Evolutionary conservation across 92 coral and sea anemone species (phyloP), one percentile per base, ranked within the genome.

Genomic region (Siderastrea siderea): DNA sequence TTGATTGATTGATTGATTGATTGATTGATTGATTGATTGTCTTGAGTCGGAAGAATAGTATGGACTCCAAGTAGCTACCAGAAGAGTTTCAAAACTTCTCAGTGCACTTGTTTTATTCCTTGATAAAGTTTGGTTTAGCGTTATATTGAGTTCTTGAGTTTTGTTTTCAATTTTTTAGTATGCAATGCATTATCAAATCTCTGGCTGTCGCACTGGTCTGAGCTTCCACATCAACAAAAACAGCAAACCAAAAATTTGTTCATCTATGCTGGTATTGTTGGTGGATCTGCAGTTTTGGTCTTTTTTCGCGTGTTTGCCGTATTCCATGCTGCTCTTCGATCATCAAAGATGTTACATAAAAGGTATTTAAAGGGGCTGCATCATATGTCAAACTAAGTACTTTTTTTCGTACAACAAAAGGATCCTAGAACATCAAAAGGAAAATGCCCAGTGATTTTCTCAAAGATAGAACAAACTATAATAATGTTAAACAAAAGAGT

Each of bases 141-240:
- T 50, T 73, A 3, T 7, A 4, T 73, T 49, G 50, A 17, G 9
- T 8, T n/a, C 46, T 55, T 60, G 16, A 12, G 6, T n/a, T 75
- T 60, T 84, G 0, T 68, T 83, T 49, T 78, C 58, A 2, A 17
- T 69, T 26, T 26, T 15, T 52, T 49, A 67, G 78, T 76, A 8
- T 75, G 62, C 50, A 71, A 75, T 43, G 85, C 84, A 15, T 46
- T 73, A n/a, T 70, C 92, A 47, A 82, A 89, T 54, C 58, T 83
- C 47, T 89, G 92, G 92, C 81, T 89, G 45, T 86, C 92, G 3
- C 85, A 62, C 53, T 83, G 88, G 92, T 71, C 80, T 8, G 84
- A 79, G 46, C 45, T 79, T 47, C 48, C 84, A 64, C 55, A 79
- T n/a, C 51, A 64, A 4, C 59, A 64, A 79, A 62, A 62, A 38